Base-by-base conservation (phyloP, 2,797 vertebrate genomes). In the Macroramphosus scolopax region DNA sequence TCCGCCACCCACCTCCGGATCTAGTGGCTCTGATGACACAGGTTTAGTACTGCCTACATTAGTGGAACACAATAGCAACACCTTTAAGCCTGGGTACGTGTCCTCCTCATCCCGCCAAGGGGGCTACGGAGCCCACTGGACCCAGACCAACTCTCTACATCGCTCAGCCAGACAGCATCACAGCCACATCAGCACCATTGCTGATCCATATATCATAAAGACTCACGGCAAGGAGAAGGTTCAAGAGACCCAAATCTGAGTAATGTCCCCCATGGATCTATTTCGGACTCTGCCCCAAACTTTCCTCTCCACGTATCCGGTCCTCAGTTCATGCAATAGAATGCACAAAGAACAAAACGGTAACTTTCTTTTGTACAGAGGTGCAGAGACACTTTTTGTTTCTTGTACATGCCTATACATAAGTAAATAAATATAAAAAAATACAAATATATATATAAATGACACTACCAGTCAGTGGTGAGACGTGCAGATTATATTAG, bases 241-340 rank as follows among this genome's bases (percentile, higher is more conserved):
- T 77, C 96, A 98, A 91, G 96, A 98, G 87, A 98, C 96, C 77
- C 96, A 98, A 86, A 98, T 98, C 82, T 98, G 91, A 82, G 91
- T 78, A 29, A 91, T 63, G 42, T 60, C 72, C 54, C 33, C 38
- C 50, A 13, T 72, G 75, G 80, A 81, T 84, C 48, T 82, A 63
- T 72, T 55, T 68, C 57, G 71, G 77, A 85, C 83, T 82, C 32
- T 63, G 50, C 50, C 45, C 60, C 44, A 39, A 31, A 70, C n/a
- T n/a, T n/a, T 55, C 53, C 43, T 75, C 65, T 67, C 50, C 45
- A 63, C 55, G 50, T 65, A 58, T 80, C 75, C 77, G 83, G 68
- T 88, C 84, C 88, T 91, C 89, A 75, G 89, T 75, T 90, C 90
- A 93, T 92, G 93, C 94, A 93, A 95, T 93, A 95, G 92, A 92